These are phyloP conservation scores for Graphium colonna DNA, from an alignment of 2,888 invertebrate species.

Conservation along the genomic window DNA sequence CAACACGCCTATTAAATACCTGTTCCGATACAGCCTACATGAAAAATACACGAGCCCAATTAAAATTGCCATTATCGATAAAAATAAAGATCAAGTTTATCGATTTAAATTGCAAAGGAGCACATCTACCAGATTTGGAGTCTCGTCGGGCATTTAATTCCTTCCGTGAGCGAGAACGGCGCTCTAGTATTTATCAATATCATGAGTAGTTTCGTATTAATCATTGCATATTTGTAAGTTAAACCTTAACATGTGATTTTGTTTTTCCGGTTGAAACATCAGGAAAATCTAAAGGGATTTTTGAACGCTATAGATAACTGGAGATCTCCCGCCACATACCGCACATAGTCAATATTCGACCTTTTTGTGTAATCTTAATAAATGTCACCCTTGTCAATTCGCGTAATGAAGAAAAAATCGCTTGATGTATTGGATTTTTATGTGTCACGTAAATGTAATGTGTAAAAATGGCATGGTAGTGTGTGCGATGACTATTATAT, in stretches of 20 bases:
- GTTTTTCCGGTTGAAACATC: too few relatives aligned
- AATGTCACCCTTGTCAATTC: too few relatives aligned
- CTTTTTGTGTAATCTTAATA: too few relatives aligned
- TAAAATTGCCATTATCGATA: slow-evolving; percentile 46
- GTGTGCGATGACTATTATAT: too few relatives aligned
- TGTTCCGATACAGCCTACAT: neutral
- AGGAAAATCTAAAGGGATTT: neutral
- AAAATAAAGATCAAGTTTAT: slow-evolving; percentile 52
- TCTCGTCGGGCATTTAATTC: slow-evolving; percentile 24
- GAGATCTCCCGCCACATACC: too few relatives aligned
- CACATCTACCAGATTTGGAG: slow-evolving; percentile 44
- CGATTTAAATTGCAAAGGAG: slow-evolving; percentile 62
- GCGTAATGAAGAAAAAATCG: too few relatives aligned
- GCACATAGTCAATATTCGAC: too few relatives aligned
- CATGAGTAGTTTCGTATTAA: too few relatives aligned
- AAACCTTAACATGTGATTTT: neutral
- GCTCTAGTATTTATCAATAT: neutral
- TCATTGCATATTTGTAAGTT: too few relatives aligned
- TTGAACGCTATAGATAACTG: neutral
- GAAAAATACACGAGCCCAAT: slow-evolving; percentile 28
- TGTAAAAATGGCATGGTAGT: too few relatives aligned
- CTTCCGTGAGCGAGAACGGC: slow-evolving; percentile 35
- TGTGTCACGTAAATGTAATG: too few relatives aligned
- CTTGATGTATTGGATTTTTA: too few relatives aligned
- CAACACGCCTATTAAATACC: neutral